Percentiles rank a stretch among this genome's conserved stretches.
phyloP scores from a whole-genome alignment of 2,888 invertebrate species.

The Lomographa bimaculata region DNA sequence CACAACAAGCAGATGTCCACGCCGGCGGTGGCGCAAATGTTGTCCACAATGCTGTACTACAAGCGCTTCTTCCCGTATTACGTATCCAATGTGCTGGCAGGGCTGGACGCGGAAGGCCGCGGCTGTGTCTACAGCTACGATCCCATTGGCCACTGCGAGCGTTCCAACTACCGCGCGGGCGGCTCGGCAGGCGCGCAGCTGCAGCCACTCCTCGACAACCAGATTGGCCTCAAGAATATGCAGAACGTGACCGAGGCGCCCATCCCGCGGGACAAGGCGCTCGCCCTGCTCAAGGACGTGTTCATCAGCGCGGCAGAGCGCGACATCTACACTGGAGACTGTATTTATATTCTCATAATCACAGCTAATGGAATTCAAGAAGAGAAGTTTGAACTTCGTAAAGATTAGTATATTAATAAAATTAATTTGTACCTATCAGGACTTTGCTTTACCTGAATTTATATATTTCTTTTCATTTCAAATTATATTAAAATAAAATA shows the following conservation, averaged over 20 bases:
- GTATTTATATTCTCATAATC: conserved; percentile 92
- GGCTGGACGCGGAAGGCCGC: conserved; percentile 95
- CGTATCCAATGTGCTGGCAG: conserved; percentile 96
- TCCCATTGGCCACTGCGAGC: conserved; percentile 97
- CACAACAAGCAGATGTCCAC: conserved; percentile 97
- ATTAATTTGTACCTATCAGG: conserved; percentile 29
- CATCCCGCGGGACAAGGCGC: conserved; percentile 91
- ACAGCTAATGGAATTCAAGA: conserved; percentile 93
- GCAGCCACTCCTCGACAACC: conserved; percentile 98
- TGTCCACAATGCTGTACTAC: conserved; percentile 97
- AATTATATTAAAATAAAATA: too few species aligned
- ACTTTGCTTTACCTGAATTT: conserved; percentile 21
- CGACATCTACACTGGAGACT: conserved; percentile 98
- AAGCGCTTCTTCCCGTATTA: conserved; percentile 99
- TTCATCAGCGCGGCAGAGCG: conserved; percentile 99
- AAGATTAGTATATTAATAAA: conserved; percentile 87
- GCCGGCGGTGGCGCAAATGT: conserved; percentile 96
- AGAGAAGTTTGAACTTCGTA: conserved; percentile 91
- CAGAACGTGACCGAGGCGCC: conserved; percentile 86
- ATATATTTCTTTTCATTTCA: too few species aligned
- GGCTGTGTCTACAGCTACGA: conserved; percentile 98
- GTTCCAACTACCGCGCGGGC: conserved; percentile 92
- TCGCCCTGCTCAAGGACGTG: conserved; percentile 95
- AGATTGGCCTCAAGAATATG: conserved; percentile 96
- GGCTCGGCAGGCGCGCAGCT: conserved; percentile 95